phyloP scores from a whole-genome alignment of 2,113 vertebrate genomes.

The Nestor notabilis region DNA sequence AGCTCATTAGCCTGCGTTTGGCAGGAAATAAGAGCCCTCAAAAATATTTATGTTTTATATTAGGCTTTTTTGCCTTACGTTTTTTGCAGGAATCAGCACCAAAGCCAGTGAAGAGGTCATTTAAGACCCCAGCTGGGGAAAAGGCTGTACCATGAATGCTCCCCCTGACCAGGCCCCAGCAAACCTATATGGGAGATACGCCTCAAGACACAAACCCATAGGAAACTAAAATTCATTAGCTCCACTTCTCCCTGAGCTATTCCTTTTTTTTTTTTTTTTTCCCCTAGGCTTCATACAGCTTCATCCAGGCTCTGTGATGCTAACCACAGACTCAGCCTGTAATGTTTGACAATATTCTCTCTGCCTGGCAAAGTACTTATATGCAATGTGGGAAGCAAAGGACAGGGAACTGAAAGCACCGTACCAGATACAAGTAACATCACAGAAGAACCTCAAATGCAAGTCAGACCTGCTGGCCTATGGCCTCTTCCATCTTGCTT shows the following conservation, averaged over 20 bases:
- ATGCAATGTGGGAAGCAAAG: background rate
- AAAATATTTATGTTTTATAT: background rate
- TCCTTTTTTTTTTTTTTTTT: background rate
- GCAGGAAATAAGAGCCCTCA: background rate
- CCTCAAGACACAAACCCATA: background rate
- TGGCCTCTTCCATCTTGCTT: background rate
- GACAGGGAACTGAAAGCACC: background rate
- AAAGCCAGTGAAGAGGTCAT: background rate
- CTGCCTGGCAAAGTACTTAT: background rate
- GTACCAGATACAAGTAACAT: background rate
- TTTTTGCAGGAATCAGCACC: background rate
- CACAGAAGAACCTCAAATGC: background rate
- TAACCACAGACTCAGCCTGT: background rate
- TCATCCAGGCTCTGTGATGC: background rate
- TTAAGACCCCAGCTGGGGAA: background rate
- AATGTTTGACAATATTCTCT: background rate
- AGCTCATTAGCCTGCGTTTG: background rate
- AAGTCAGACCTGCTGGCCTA: background rate
- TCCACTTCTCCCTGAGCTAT: background rate
- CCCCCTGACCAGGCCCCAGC: background rate
- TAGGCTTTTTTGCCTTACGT: no score
- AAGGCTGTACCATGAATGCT: background rate
- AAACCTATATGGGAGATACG: fast-evolving
- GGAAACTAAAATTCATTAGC: background rate
- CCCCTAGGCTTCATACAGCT: background rate